A percentile compares a stretch with the other conserved stretches of the same genome.
phyloP scores from a whole-genome alignment of 2,113 vertebrate species.

The Xiphorhynchus elegans region DNA sequence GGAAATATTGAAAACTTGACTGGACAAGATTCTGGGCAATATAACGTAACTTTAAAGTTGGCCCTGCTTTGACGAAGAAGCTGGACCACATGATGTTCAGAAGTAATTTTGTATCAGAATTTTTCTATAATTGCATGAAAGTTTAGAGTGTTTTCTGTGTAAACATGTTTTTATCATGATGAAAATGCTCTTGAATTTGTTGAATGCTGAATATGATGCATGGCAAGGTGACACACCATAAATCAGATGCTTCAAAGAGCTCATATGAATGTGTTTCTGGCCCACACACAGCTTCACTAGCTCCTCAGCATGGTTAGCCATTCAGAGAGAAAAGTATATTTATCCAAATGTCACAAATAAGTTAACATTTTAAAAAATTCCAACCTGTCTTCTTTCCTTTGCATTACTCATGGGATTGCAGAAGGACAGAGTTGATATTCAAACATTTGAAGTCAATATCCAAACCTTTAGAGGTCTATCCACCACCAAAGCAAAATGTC shows the following conservation, averaged over 20 bases:
- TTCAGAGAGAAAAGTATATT: not conserved
- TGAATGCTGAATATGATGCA: not conserved
- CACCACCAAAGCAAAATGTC: not conserved
- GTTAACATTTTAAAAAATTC: not conserved
- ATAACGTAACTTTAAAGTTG: not conserved
- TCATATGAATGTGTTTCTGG: not conserved
- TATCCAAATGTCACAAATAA: not conserved
- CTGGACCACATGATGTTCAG: not conserved
- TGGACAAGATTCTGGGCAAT: not conserved
- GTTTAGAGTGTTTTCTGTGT: not conserved
- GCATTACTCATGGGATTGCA: not conserved
- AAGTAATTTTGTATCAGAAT: not conserved
- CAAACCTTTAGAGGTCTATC: not conserved
- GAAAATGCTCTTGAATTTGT: not conserved
- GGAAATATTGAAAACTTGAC: not conserved
- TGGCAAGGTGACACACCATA: not conserved
- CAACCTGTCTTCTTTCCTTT: not conserved
- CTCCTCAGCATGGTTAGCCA: rapidly evolving
- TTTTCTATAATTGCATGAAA: not conserved
- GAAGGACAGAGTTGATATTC: not conserved
- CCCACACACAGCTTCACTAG: not conserved
- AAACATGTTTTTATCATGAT: not conserved
- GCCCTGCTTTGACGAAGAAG: not conserved
- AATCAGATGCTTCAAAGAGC: not conserved
- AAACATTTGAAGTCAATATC: not conserved